Evolutionary conservation across 2,113 vertebrate genomes (phyloP), one percentile per base, ranked within the genome.

Genomic region (Pyrgilauda ruficollis): DNA sequence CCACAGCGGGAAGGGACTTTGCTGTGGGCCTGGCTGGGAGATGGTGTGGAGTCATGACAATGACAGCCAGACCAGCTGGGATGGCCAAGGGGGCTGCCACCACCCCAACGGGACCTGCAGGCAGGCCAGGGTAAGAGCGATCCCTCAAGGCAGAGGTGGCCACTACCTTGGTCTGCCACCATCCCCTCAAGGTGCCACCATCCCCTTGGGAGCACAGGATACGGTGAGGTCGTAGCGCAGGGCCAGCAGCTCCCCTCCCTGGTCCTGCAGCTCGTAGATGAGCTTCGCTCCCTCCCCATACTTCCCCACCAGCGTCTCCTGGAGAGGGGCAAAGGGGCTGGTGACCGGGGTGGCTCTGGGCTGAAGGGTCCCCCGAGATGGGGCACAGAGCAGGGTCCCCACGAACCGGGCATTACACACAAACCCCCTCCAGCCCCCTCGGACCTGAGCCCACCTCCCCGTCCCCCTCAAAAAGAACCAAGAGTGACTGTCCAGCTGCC

Each of bases 161-260:
- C 46, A 47, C 1, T 3, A 2, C 22, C 61, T 14, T 10, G 2
- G 13, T 4, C 14, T 12, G 15, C 15, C 27, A 7, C 39, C 0
- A 0, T 10, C 22, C 47, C 61, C 33, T 9, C 13, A 13, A 21
- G 4, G 23, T 9, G 13, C 7, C 41, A 13, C 47, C 1, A 1
- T 10, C 10, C 59, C 73, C 27, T 8, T 2, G 0, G 12, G 24
- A 5, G 33, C 4, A 11, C n/a, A 88, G 98, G 99, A 99, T 99
- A 99, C 99, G 1, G 99, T 99, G 68, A 99, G 99, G 97, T 99
- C 99, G 12, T 99, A 99, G 96, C 99, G 98, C 87, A 99, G 97
- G 28, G 99, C 99, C 92, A 99, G 97, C 91, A 99, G 97, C 96
- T 99, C 99, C 91, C 99, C 99, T n/a, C 99, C 99, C 78, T 99